Percentiles rank a stretch among this genome's conserved stretches.
These are phyloP conservation scores for Caloenas nicobarica DNA, from an alignment of 2,113 vertebrate genomes.

Conservation along the genomic window DNA sequence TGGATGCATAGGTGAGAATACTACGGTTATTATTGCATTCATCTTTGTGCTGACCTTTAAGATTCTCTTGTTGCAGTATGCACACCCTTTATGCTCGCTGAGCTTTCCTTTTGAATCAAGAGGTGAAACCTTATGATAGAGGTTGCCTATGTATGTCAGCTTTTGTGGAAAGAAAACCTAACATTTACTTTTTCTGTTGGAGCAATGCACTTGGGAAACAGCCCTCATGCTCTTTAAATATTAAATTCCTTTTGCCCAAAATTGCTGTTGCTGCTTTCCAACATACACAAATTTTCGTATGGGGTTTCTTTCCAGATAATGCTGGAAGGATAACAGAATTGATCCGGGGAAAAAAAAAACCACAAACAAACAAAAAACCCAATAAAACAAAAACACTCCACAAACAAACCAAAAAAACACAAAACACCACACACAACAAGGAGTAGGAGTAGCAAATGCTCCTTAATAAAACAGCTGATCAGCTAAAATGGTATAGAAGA, in stretches of 20 bases:
- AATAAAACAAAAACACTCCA: no score
- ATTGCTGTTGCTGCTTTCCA: not conserved
- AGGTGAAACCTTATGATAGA: not conserved
- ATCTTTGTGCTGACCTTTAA: slow-evolving; percentile 44
- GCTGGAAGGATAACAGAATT: not conserved
- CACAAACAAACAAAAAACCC: no score
- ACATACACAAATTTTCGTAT: not conserved
- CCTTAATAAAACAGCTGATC: not conserved
- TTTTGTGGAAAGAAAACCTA: slow-evolving; percentile 22
- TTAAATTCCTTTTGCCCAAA: slow-evolving; percentile 15
- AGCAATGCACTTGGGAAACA: not conserved
- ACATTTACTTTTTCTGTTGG: slow-evolving; percentile 37
- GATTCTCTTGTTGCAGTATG: not conserved
- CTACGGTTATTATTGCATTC: not conserved
- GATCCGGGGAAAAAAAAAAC: not conserved
- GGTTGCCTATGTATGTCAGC: not conserved
- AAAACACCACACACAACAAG: no score
- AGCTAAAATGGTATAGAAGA: not conserved
- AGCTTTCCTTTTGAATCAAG: slow-evolving; percentile 1
- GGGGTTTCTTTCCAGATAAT: not conserved
- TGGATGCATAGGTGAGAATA: not conserved
- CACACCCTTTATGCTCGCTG: not conserved
- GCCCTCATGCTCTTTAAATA: not conserved
- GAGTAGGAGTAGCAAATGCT: not conserved
- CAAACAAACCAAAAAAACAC: not conserved